Base-by-base conservation (phyloP, 1,140 invertebrate genomes). In the Procambarus virginalis region DNA sequence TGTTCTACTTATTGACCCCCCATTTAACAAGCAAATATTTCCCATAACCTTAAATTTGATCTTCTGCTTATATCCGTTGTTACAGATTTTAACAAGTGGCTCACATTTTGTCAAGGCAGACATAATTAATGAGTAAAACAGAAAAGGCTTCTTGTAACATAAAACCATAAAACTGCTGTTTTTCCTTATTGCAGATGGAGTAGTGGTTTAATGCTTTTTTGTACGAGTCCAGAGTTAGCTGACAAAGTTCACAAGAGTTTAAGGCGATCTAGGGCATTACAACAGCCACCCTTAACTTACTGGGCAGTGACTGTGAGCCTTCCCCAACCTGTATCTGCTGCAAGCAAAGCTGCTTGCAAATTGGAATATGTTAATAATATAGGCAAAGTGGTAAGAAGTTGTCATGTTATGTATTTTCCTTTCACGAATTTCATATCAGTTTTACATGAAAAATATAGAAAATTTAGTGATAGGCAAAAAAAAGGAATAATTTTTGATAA, bases 141-240 rank as follows among this genome's bases (percentile, higher is more conserved):
- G 10, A 55, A 55, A 55, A 55, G 51, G 5, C 5, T 55, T 10
- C 10, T 55, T 5, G 0, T 0, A 34, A 34, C 34, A n/a, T n/a
- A 34, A 34, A 34, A 55, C 51, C 5, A 14, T 64, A 64, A 64
- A 17, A 4, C 17, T 4, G 9, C 17, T 64, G 9, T 12, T 64
- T 20, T 14, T 64, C 3, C 60, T n/a, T 55, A 9, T 83, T 75
- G 49, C 68, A 89, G 87, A 60, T 89, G 87, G 87, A 89, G 80
- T 49, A 89, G 87, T 68, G 87, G 87, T 20, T 45, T 89, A 1
- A 77, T 89, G 12, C 87, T 89, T 20, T 55, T 89, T n/a, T 77
- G 87, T 49, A 82, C 70, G 17, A n/a, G 12, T 58, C 4, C 48
- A 3, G 20, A 76, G 46, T 8, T 89, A 1, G 68, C 87, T 12